These are phyloP conservation scores for Athetis lepigone DNA, from an alignment of 2,888 invertebrate species.

Conservation along the genomic window DNA sequence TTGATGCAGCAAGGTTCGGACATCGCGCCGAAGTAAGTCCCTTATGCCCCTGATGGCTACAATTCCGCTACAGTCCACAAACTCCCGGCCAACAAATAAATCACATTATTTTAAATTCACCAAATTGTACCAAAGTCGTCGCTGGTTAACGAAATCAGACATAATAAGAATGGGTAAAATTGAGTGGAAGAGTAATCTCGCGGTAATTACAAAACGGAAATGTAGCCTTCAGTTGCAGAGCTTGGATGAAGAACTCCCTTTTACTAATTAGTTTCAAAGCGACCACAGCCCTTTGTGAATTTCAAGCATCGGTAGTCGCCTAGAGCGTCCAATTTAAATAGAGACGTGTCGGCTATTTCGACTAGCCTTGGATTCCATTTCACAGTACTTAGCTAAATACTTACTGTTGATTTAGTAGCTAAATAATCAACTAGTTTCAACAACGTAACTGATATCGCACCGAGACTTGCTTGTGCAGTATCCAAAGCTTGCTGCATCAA, in stretches of 20 bases:
- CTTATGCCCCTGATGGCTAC: conserved; percentile 77
- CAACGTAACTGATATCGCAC: conserved; percentile 76
- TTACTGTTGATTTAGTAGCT: conserved; percentile 80
- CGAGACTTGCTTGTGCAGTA: conserved; percentile 84
- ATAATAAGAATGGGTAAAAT: conserved; percentile 54
- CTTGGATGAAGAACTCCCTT: conserved; percentile 81
- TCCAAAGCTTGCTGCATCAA: conserved; percentile 91
- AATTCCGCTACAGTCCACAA: conserved; percentile 67
- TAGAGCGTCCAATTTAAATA: conserved; percentile 83
- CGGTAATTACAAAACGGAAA: conserved; percentile 76
- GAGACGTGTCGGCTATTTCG: conserved; percentile 81
- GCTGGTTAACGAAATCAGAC: conserved; percentile 46
- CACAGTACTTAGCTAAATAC: conserved; percentile 80
- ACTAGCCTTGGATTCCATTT: conserved; percentile 78
- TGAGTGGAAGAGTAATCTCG: conserved; percentile 63
- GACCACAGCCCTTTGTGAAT: conserved; percentile 88
- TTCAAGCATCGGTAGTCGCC: conserved; percentile 85
- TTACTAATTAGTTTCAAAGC: conserved; percentile 89
- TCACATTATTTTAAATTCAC: conserved; percentile 21
- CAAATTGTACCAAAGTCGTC: conserved; percentile 24
- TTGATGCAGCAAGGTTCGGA: conserved; percentile 98
- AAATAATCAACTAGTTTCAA: conserved; percentile 76
- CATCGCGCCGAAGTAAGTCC: conserved; percentile 96
- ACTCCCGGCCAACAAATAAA: conserved; percentile 31
- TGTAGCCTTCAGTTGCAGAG: conserved; percentile 83